Evolutionary conservation across 2,888 invertebrate genomes (phyloP), one percentile per base, ranked within the genome.

Genomic region (Anthoptus insignis): DNA sequence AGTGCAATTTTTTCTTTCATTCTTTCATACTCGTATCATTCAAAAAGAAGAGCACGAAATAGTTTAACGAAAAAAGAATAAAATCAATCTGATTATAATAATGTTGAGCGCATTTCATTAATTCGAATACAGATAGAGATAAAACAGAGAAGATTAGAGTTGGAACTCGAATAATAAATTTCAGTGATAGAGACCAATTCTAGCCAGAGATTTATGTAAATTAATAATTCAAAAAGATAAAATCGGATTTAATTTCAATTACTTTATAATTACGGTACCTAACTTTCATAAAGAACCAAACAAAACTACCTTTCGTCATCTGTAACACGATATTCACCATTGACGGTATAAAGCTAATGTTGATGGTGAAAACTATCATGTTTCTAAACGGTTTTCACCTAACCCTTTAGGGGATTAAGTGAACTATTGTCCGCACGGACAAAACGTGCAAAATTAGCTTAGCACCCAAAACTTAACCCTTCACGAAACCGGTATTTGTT

Each of bases 401-500:
- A 73, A 79, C 81, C 81, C 79, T 81, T 81, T 75, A 75, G 73
- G 73, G 73, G 89, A 89, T 88, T 88, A 89, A 81, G 78, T 74
- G 82, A 81, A 75, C 88, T 84, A 89, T 90, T 91, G 87, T 91
- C 83, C 80, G 83, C 78, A 89, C 71, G 79, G 82, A 87, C 92
- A 87, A 89, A 89, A 91, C 90, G 92, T 91, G 93, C 88, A 87
- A 91, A 89, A 93, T 93, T 93, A 92, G 91, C 88, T 89, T 86
- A 86, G 80, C 81, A 78, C 81, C 78, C 72, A 74, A 73, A 73
- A 75, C 74, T 73, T 54, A 52, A 27, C 59, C 39, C 32, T 47
- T n/a, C 42, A 73, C 75, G 73, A 74, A 86, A 89, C 90, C 87
- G 88, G 91, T 77, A 76, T 81, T 77, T 84, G 86, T 87, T 86